Evolutionary conservation across 2,797 vertebrate genomes (phyloP).

Genomic region (Premnoplex brunnescens): DNA sequence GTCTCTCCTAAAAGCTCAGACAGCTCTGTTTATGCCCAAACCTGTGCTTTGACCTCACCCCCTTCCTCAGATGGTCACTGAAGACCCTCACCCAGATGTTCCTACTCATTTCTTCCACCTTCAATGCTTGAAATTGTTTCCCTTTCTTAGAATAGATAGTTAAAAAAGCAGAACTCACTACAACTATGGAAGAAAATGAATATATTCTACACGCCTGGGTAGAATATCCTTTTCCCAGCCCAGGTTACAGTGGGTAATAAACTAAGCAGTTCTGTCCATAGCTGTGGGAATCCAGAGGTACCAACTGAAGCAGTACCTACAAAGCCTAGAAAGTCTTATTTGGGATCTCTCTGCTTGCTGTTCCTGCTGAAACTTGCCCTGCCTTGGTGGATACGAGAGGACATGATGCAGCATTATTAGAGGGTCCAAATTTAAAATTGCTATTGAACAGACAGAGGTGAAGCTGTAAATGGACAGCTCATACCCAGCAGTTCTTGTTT

Average conservation of each 20-base stretch:
- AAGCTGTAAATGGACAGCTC: not conserved
- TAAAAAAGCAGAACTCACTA: not conserved
- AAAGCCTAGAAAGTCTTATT: not conserved
- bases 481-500: not conserved
- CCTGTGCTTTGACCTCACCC: not conserved
- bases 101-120: not conserved
- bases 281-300: not conserved
- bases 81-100: not conserved
- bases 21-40: not conserved
- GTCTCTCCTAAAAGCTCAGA: not conserved
- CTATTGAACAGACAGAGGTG: not conserved
- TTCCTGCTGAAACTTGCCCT: not conserved
- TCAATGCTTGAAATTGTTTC: fast-evolving
- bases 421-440: not conserved
- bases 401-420: not conserved
- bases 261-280: not conserved
- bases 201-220: not conserved
- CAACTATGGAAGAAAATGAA: not conserved
- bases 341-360: not conserved
- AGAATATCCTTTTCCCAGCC: not conserved
- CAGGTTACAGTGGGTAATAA: not conserved
- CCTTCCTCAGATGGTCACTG: not conserved
- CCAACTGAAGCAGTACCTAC: not conserved
- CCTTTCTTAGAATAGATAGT: not conserved
- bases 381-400: not conserved